These are phyloP conservation scores for Salmo trutta DNA, from an alignment of 2,797 vertebrate species.

Conservation along the genomic window DNA sequence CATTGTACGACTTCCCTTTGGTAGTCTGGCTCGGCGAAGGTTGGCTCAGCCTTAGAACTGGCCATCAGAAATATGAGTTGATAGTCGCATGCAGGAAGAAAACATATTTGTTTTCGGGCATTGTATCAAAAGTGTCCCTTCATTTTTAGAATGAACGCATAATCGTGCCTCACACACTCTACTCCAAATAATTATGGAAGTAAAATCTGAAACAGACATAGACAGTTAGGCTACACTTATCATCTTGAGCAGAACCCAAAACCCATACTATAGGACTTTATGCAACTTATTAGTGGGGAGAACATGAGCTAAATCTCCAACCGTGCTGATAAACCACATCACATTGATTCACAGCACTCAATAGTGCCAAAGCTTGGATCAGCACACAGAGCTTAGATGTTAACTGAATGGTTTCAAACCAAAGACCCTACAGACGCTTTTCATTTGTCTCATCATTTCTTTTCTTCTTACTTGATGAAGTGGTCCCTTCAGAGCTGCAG, in stretches of 20 bases:
- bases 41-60: neutral
- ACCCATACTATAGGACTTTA: neutral
- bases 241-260: neutral
- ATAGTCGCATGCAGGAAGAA: neutral
- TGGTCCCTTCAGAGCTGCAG: slow-evolving; percentile 31
- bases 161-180: neutral
- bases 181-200: neutral
- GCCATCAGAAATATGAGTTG: neutral
- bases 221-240: no score
- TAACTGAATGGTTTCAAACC: slow-evolving; percentile 29
- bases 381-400: slow-evolving; percentile 55
- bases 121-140: slow-evolving; percentile 8
- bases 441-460: slow-evolving; percentile 8
- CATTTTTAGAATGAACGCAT: slow-evolving; percentile 21
- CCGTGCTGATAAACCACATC: neutral
- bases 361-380: slow-evolving; percentile 32
- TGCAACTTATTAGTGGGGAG: neutral
- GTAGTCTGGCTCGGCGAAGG: no score
- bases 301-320: neutral
- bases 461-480: slow-evolving; percentile 47
- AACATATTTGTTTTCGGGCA: neutral
- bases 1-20: no score
- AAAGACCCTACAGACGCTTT: slow-evolving; percentile 44
- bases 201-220: neutral
- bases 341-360: slow-evolving; percentile 22